These are phyloP conservation scores for Spheniscus humboldti DNA, from an alignment of 2,797 vertebrate species.

Conservation along the genomic window DNA sequence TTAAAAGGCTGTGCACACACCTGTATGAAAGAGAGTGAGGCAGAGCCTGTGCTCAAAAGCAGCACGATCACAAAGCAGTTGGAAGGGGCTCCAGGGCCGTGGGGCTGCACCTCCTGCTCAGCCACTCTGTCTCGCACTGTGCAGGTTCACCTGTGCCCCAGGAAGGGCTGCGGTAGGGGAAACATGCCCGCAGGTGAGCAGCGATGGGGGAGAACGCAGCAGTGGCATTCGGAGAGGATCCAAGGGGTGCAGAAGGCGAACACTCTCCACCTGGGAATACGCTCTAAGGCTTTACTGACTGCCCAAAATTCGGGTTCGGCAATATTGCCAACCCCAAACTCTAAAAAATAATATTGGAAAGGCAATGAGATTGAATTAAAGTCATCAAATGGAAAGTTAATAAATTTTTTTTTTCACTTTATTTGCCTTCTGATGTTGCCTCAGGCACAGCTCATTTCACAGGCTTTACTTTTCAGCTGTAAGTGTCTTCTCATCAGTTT, in stretches of 20 bases:
- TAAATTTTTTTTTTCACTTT: not conserved
- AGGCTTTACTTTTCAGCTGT: not conserved
- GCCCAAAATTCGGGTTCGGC: not conserved
- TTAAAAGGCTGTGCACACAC: not conserved
- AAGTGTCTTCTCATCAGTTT: not conserved
- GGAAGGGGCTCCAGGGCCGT: not conserved
- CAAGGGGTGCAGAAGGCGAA: not conserved
- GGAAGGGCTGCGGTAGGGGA: accelerated
- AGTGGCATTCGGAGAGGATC: not conserved
- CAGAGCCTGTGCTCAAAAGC: accelerated
- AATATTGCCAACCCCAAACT: not conserved
- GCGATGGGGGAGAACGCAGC: accelerated
- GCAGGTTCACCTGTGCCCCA: too few species aligned
- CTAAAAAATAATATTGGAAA: not conserved
- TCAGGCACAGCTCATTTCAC: not conserved
- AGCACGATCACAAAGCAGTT: accelerated
- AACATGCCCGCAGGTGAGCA: accelerated
- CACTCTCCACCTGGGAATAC: not conserved
- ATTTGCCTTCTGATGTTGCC: not conserved
- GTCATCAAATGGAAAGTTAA: not conserved
- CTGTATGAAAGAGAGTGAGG: not conserved
- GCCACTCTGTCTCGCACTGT: accelerated
- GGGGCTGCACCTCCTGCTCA: not conserved
- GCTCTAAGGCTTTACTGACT: not conserved
- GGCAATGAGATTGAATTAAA: not conserved